Base-by-base conservation (phyloP, 2,797 vertebrate genomes). In the Sebastes itinus region DNA sequence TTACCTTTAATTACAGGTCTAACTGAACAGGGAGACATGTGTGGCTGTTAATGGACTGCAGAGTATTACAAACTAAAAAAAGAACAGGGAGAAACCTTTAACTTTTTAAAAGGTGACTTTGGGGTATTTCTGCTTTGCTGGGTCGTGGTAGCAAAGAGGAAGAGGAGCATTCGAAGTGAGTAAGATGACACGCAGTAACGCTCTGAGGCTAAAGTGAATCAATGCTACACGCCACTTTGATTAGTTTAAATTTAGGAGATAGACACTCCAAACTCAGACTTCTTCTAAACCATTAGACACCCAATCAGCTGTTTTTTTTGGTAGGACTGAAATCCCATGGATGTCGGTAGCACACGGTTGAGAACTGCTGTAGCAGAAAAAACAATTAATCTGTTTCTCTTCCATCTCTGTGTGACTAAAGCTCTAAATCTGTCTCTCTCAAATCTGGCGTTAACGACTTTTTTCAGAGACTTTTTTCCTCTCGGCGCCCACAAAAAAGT, bases 291-390 rank as follows among this genome's bases (percentile, higher is more conserved):
- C 70, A 71, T 64, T 75, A 73, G 32, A 75, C 38, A 35, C 20
- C 6, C 23, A 61, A 13, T 71, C 67, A 25, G 62, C 16, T 49
- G 13, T 46, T 2, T 58, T 56, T 58, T 42, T 52, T 6, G 27
- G 65, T 35, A 32, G 49, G 18, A 42, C 49, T 74, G 16, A 73
- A 75, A 77, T 75, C 38, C 42, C n/a, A 18, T 9, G 14, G n/a
- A 70, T 75, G 12, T 32, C 73, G 33, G 33, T 13, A 18, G 20
- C 67, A 28, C 49, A 32, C 16, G 55, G 11, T 3, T 78, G 54
- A 82, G 35, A 78, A 59, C 28, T 2, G 12, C 79, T 62, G 62
- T 0, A 49, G 75, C 79, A 75, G 55, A 88, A 83, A 66, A 32
- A 62, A 81, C 23, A 72, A 61, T 82, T 79, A 72, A 76, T 76